These are phyloP conservation scores for Chaetodon auriga DNA, from an alignment of 2,113 vertebrate species.

Conservation along the genomic window DNA sequence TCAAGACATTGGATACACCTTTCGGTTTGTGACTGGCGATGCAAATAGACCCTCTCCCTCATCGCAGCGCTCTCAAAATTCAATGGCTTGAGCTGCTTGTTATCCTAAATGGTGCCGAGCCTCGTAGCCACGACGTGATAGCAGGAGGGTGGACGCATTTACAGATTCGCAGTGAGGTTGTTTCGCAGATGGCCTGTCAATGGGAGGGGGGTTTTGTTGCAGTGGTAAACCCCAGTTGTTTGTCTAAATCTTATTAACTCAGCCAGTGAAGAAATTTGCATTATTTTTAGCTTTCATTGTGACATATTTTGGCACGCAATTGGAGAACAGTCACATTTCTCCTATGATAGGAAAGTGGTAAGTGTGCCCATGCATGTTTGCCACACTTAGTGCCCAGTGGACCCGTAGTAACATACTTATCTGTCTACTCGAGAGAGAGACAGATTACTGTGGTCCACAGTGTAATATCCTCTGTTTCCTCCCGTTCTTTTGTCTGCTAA, in stretches of 20 bases:
- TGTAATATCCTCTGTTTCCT: slow-evolving; percentile 45
- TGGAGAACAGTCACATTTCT: not conserved
- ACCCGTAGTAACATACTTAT: slow-evolving; percentile 28
- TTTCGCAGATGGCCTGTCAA: not conserved
- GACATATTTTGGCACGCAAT: not conserved
- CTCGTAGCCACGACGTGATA: not conserved
- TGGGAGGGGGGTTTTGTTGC: not conserved
- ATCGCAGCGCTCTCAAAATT: slow-evolving; percentile 28
- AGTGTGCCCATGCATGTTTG: slow-evolving; percentile 2
- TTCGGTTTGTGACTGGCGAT: slow-evolving; percentile 62
- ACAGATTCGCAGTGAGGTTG: not conserved
- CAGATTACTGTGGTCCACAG: slow-evolving; percentile 22
- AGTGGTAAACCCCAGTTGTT: not conserved
- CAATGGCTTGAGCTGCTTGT: slow-evolving; percentile 13
- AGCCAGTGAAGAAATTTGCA: not conserved
- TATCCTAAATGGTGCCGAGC: slow-evolving; percentile 21
- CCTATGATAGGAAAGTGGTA: not conserved
- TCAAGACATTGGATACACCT: slow-evolving; percentile 74
- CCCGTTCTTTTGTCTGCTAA: slow-evolving; percentile 57
- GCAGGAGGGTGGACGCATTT: not conserved
- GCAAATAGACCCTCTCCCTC: slow-evolving; percentile 63
- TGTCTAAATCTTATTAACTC: not conserved
- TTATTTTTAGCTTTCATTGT: not conserved
- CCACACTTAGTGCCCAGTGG: not conserved
- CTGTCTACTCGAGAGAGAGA: slow-evolving; percentile 27